Conservation (phyloP, 2,888 invertebrate genomes). For the Caenorhabditis sp. region DNA sequence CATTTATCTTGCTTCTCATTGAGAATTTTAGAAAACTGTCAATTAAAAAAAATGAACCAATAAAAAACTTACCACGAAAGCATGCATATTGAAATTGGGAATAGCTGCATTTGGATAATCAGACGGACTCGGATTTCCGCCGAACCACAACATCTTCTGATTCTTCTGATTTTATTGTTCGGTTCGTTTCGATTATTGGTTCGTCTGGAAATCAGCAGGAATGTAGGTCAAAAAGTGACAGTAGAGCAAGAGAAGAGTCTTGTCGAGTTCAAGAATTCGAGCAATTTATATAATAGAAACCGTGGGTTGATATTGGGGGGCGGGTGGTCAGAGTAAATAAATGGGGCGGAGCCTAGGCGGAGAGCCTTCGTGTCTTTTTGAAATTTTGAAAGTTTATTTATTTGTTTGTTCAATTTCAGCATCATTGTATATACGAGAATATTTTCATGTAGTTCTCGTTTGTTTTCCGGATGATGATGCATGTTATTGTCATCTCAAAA, state of each 20-base stretch:
- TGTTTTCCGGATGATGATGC: constrained; percentile 20
- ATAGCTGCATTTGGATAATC: constrained; percentile 69
- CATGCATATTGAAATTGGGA: constrained; percentile 68
- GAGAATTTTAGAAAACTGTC: too few relatives aligned
- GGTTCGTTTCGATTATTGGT: constrained; percentile 38
- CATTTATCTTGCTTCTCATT: too few relatives aligned
- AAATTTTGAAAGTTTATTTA: constrained; percentile 28
- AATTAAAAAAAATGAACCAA: too few relatives aligned
- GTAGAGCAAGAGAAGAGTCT: constrained; percentile 5
- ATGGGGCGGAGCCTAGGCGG: constrained; percentile 41
- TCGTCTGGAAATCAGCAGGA: constrained; percentile 30
- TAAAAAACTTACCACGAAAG: constrained; percentile 66
- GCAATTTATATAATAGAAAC: constrained; percentile 32
- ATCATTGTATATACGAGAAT: not conserved
- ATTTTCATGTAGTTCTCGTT: constrained; percentile 7
- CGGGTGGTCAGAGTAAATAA: constrained; percentile 48
- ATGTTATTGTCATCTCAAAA: constrained; percentile 13
- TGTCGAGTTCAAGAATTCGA: constrained; percentile 20
- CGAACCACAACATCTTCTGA: constrained; percentile 70
- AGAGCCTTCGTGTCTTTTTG: constrained; percentile 22
- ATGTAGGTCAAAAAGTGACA: not conserved
- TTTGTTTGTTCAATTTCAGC: constrained; percentile 16
- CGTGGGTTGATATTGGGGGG: constrained; percentile 2
- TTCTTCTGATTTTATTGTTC: constrained; percentile 13
- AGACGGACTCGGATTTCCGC: constrained; percentile 73